phyloP scores from a whole-genome alignment of 2,797 vertebrate species.

The Okamejei kenojei region DNA sequence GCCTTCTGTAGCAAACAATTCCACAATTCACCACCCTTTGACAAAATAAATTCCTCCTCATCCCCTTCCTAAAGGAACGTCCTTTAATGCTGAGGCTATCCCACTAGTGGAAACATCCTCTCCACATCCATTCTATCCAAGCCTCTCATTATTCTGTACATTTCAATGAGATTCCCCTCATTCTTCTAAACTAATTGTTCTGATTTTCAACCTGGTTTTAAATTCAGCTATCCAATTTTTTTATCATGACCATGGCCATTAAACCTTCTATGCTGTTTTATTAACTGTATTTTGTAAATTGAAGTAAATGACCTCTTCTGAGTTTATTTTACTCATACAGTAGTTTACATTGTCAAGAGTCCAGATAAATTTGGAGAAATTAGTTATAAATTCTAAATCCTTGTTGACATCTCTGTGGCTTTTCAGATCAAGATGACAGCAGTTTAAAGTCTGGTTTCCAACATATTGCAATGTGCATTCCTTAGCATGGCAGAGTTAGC shows the following conservation, averaged over 20 bases:
- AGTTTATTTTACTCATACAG: background rate
- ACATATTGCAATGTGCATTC: background rate
- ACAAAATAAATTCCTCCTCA: too few species aligned
- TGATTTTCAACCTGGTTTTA: background rate
- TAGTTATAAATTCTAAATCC: conserved; percentile 6
- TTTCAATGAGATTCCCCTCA: too few species aligned
- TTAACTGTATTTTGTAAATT: background rate
- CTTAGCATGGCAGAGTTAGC: background rate
- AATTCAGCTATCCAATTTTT: background rate
- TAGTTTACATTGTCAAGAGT: background rate
- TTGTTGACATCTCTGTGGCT: background rate
- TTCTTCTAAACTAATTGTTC: too few species aligned
- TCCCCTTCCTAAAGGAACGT: too few species aligned
- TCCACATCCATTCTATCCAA: too few species aligned
- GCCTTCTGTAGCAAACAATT: too few species aligned
- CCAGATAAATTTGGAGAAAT: background rate
- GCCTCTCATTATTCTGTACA: too few species aligned
- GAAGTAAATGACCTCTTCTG: background rate
- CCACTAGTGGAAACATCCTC: too few species aligned
- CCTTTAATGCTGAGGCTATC: too few species aligned
- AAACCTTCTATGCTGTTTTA: background rate
- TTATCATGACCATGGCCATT: background rate
- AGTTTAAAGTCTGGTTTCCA: background rate
- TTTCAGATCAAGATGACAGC: background rate
- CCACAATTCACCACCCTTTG: too few species aligned